phyloP scores from a whole-genome alignment of 2,113 vertebrate species.

The Urocolius indicus region DNA sequence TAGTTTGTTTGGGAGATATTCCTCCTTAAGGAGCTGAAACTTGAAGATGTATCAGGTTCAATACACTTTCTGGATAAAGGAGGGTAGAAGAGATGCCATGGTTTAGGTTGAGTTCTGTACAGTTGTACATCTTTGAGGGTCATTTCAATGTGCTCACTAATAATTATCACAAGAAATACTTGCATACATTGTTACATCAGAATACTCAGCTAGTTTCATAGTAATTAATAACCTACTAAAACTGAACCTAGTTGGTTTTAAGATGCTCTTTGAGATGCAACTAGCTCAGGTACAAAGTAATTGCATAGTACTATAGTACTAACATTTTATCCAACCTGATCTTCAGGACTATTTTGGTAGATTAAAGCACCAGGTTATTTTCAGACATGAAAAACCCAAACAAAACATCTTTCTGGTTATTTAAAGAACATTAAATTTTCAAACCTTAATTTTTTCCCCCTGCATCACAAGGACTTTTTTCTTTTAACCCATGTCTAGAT shows the following conservation, averaged over 20 bases:
- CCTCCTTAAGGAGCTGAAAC: background rate
- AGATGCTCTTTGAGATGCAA: background rate
- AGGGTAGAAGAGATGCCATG: background rate
- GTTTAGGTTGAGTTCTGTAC: background rate
- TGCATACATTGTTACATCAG: background rate
- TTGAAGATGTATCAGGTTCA: background rate
- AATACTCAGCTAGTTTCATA: background rate
- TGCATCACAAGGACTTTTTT: background rate
- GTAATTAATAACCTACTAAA: background rate
- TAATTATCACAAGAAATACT: background rate
- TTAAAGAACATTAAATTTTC: background rate
- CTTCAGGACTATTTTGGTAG: background rate
- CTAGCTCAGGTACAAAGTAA: background rate
- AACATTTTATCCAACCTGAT: background rate
- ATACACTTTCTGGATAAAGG: background rate
- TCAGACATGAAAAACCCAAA: background rate
- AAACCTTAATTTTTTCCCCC: background rate
- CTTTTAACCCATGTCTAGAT: background rate
- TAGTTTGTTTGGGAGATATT: background rate
- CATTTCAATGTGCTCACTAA: background rate
- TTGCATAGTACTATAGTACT: background rate
- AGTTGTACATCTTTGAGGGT: background rate
- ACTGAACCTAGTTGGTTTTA: background rate
- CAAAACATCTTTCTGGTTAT: background rate
- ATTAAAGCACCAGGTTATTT: background rate